Conservation (phyloP, 2,888 invertebrate genomes). For the Emmelina monodactyla region DNA sequence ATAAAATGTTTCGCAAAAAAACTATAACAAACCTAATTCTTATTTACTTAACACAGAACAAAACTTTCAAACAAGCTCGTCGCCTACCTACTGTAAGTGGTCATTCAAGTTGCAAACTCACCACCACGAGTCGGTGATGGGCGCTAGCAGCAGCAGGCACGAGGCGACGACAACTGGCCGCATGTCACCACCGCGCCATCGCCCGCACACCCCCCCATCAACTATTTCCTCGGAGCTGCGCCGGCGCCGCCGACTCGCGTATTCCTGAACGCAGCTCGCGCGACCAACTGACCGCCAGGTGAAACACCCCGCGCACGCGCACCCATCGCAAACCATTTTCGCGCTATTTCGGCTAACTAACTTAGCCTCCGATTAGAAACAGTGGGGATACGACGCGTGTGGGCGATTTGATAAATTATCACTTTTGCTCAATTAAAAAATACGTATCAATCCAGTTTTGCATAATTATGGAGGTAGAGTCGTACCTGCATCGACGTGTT, state of each 20-base stretch:
- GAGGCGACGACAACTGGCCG: conserved; percentile 83
- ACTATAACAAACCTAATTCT: no score
- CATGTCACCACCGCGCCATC: conserved; percentile 62
- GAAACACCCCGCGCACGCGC: conserved; percentile 38
- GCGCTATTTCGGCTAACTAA: conserved; percentile 65
- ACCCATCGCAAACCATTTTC: conserved; percentile 58
- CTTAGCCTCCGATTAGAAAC: conserved; percentile 58
- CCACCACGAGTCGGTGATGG: conserved; percentile 89
- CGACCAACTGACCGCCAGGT: conserved; percentile 5
- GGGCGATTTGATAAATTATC: conserved; percentile 44
- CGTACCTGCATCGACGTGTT: conserved; percentile 1
- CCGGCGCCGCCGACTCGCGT: no score
- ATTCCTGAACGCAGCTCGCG: conserved; percentile 20
- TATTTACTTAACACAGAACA: no score
- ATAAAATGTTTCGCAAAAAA: no score
- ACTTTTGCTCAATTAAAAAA: conserved; percentile 36
- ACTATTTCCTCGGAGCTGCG: no score
- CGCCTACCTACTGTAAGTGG: no score
- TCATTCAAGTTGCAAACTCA: no score
- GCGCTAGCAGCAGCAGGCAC: conserved; percentile 86
- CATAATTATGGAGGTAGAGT: conserved; percentile 16
- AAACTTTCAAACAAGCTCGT: no score
- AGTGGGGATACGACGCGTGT: conserved; percentile 44
- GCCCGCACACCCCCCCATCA: conserved; percentile 43
- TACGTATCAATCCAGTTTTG: conserved; percentile 35